Percentiles rank a stretch among this genome's conserved stretches.
Evolutionary conservation across 2,113 vertebrate species (phyloP).

Genomic region (Proterorhinus semilunaris): DNA sequence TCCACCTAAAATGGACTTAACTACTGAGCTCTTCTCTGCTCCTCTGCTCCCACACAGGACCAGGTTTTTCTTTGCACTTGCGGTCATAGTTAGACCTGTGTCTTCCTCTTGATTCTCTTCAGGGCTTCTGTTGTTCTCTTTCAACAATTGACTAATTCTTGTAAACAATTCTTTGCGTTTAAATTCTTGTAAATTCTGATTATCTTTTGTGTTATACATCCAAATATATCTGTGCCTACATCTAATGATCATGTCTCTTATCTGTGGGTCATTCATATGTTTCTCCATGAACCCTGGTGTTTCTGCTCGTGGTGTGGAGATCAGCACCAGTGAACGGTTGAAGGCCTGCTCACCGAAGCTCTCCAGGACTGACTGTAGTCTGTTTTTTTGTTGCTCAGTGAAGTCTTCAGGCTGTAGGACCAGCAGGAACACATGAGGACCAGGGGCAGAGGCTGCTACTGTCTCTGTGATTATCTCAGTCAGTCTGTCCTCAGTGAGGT

Average conservation of each 20-base stretch:
- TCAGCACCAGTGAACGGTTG: constrained; percentile 33
- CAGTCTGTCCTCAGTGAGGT: too few relatives aligned
- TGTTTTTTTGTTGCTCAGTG: too few relatives aligned
- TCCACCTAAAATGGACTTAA: constrained; percentile 9
- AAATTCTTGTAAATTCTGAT: too few relatives aligned
- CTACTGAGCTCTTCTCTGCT: constrained; percentile 24
- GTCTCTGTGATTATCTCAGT: too few relatives aligned
- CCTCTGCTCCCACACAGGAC: constrained; percentile 31
- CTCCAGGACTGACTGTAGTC: too few relatives aligned
- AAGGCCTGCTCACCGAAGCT: neutral
- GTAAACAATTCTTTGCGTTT: too few relatives aligned
- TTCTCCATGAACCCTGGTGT: neutral
- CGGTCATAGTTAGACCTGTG: neutral
- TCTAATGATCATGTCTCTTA: constrained; percentile 1
- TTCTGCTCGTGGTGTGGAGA: neutral
- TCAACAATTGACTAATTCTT: too few relatives aligned
- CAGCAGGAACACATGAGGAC: too few relatives aligned
- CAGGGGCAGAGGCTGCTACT: too few relatives aligned
- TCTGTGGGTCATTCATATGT: neutral
- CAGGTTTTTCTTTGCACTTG: constrained; percentile 6
- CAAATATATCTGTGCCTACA: constrained; percentile 17
- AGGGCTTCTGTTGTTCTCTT: constrained; percentile 8
- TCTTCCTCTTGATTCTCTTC: neutral
- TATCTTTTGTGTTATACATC: too few relatives aligned
- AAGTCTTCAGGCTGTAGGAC: too few relatives aligned